Conservation (phyloP, 2,113 vertebrate genomes). For the Ochotona princeps region DNA sequence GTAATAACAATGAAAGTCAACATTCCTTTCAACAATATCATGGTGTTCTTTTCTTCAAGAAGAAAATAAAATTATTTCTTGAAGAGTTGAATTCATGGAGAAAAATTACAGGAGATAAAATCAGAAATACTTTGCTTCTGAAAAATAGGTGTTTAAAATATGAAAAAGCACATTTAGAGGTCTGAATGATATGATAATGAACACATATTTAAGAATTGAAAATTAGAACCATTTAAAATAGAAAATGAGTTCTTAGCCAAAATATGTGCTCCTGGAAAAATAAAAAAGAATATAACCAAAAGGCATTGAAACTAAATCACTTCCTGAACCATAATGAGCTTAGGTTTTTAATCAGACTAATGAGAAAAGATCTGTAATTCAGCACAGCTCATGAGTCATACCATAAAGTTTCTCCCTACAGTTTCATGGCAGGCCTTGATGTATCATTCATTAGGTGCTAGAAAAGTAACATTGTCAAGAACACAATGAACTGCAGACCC, state of each 20-base stretch:
- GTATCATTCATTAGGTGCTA: slow-evolving; percentile 82
- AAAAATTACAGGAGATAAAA: slow-evolving; percentile 50
- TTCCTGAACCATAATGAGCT: slow-evolving; percentile 83
- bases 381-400: slow-evolving; percentile 79
- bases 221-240: slow-evolving; percentile 80
- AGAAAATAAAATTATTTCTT: not conserved
- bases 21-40: slow-evolving; percentile 5
- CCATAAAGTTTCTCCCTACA: slow-evolving; percentile 81
- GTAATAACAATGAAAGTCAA: slow-evolving; percentile 13
- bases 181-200: slow-evolving; percentile 76
- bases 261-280: slow-evolving; percentile 78
- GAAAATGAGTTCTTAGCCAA: slow-evolving; percentile 81
- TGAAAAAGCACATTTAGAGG: slow-evolving; percentile 70
- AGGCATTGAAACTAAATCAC: slow-evolving; percentile 82
- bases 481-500: slow-evolving; percentile 80
- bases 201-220: slow-evolving; percentile 75
- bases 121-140: slow-evolving; percentile 57
- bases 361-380: slow-evolving; percentile 83
- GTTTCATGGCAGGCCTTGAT: slow-evolving; percentile 82
- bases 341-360: slow-evolving; percentile 84
- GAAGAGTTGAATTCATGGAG: slow-evolving; percentile 3
- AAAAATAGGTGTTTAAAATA: slow-evolving; percentile 68
- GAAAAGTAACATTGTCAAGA: slow-evolving; percentile 81
- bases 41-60: not conserved
- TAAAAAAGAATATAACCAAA: slow-evolving; percentile 81